Evolutionary conservation across 2,797 vertebrate species (phyloP).

Genomic region (Phrynocephalus guinanensis): DNA sequence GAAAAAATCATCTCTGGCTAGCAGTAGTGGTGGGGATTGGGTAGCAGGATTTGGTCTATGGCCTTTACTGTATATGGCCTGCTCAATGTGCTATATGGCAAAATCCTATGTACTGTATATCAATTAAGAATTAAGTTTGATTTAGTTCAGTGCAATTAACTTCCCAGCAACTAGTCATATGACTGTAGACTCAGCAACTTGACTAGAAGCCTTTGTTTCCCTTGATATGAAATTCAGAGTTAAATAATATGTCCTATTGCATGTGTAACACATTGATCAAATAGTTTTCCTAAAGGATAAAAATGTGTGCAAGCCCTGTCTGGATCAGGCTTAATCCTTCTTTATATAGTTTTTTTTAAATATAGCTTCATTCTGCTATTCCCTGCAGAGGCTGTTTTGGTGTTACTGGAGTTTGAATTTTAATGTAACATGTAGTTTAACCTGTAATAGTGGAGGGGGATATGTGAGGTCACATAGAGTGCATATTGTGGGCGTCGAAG

Average conservation of each 20-base stretch:
- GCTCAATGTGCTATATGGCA: neutral
- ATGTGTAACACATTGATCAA: neutral
- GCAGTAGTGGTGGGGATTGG: too few relatives aligned
- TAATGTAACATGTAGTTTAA: neutral
- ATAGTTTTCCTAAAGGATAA: too few relatives aligned
- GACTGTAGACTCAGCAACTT: neutral
- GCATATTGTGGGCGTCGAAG: neutral
- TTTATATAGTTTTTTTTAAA: neutral
- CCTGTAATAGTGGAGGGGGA: neutral
- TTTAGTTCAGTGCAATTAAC: neutral
- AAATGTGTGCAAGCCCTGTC: neutral
- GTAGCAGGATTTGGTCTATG: neutral
- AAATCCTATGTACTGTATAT: neutral
- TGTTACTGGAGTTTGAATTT: neutral
- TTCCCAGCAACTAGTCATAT: neutral
- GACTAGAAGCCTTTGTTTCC: neutral
- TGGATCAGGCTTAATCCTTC: neutral
- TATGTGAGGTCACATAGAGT: neutral
- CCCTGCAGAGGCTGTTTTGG: neutral
- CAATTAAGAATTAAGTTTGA: neutral
- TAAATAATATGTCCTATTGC: neutral
- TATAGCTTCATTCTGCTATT: too few relatives aligned
- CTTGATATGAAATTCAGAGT: neutral
- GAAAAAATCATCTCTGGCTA: too few relatives aligned
- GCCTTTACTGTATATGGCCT: neutral